Conservation (phyloP, 2,888 invertebrate genomes). For the Drepanosiphum platanoidis region DNA sequence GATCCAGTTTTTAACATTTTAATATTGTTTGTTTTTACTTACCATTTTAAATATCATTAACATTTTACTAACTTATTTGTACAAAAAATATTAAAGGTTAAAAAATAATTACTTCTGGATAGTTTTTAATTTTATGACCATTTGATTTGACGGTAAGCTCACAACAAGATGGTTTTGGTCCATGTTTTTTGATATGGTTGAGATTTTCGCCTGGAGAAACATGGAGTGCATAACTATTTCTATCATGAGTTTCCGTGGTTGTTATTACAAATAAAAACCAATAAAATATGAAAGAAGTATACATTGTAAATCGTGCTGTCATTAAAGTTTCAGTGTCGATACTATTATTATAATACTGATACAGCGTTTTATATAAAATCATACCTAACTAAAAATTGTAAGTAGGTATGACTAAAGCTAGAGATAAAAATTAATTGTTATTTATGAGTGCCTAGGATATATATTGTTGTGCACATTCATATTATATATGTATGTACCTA, state of each 20-base stretch:
- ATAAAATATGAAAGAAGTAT: background rate
- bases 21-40: background rate
- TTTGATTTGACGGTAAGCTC: background rate
- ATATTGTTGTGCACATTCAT: background rate
- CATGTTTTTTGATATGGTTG: background rate
- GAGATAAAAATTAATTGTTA: background rate
- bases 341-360: no score
- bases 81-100: background rate
- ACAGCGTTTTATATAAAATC: background rate
- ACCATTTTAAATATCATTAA: background rate
- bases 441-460: background rate
- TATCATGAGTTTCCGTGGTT: background rate
- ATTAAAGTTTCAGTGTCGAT: background rate
- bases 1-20: no score
- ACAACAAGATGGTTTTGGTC: background rate
- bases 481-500: background rate
- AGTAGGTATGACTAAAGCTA: background rate
- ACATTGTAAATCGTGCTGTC: background rate
- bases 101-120: slow-evolving; percentile 4
- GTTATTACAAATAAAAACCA: background rate
- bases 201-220: background rate
- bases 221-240: background rate
- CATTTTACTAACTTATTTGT: no score
- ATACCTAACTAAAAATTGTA: no score
- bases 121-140: background rate